A percentile compares a stretch with the other conserved stretches of the same genome.
Conservation (phyloP, 2,797 vertebrate species). For the Sebastes aleutianus region DNA sequence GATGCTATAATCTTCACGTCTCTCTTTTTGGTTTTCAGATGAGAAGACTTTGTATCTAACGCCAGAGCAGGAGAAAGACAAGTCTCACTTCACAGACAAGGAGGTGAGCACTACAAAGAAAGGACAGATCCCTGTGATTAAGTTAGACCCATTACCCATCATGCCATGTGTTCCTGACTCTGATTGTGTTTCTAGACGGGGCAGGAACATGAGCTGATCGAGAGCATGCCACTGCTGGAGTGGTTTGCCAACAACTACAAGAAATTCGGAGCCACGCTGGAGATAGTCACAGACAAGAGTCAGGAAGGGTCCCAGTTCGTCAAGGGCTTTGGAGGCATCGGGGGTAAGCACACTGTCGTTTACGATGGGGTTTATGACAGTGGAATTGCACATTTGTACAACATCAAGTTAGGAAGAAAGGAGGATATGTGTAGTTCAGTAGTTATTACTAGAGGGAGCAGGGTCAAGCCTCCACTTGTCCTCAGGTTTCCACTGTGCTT, state of each 20-base stretch:
- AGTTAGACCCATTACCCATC: background rate
- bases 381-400: background rate
- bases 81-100: conserved; percentile 99
- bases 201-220: conserved; percentile 97
- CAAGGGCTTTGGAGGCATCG: conserved; percentile 99
- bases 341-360: conserved; percentile 83
- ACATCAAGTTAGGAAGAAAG: background rate
- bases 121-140: background rate
- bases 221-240: conserved; percentile 98
- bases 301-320: conserved; percentile 99
- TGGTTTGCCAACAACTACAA: conserved; percentile 99
- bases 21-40: conserved; percentile 76
- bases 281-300: conserved; percentile 99
- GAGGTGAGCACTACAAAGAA: conserved; percentile 83
- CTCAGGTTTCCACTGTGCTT: background rate
- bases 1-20: background rate
- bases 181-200: conserved; percentile 85
- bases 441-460: background rate
- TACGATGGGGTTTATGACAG: background rate
- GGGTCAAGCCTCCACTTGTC: background rate
- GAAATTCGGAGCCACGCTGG: conserved; percentile 98
- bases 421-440: background rate
- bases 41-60: conserved; percentile 98
- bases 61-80: conserved; percentile 99
- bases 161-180: conserved; percentile 2